phyloP scores from a whole-genome alignment of 2,888 invertebrate genomes.

The Neoitamus cyanurus region DNA sequence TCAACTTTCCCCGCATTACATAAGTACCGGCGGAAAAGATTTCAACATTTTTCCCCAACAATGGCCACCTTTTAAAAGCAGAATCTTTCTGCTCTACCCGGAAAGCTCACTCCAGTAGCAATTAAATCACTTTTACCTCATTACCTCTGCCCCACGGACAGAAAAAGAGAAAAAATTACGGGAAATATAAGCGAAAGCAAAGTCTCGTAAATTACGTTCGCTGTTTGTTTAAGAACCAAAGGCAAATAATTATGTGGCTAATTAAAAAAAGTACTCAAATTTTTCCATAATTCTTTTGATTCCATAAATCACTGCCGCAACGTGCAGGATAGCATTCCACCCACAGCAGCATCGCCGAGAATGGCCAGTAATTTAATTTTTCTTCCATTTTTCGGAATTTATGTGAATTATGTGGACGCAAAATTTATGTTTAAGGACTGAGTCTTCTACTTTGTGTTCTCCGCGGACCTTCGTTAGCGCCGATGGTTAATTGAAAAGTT shows the following conservation, averaged over 20 bases:
- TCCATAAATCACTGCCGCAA: slow-evolving; percentile 22
- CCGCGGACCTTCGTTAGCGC: slow-evolving; percentile 16
- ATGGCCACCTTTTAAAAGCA: neutral
- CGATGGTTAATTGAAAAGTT: slow-evolving; percentile 39
- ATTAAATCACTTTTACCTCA: neutral
- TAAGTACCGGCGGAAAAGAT: neutral
- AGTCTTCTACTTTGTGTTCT: neutral
- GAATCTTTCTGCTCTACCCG: neutral
- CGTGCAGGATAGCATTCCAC: neutral
- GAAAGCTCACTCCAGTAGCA: neutral
- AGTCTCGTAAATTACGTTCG: slow-evolving; percentile 16
- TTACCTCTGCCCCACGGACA: neutral
- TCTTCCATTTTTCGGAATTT: slow-evolving; percentile 38
- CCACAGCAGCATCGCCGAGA: neutral
- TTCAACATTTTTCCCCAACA: neutral
- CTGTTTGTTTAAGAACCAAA: slow-evolving; percentile 29
- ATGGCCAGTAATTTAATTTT: slow-evolving; percentile 34
- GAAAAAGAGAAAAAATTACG: neutral
- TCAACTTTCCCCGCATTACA: neutral
- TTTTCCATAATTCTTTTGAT: slow-evolving; percentile 35
- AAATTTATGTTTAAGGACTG: slow-evolving; percentile 15
- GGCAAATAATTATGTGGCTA: slow-evolving; percentile 36
- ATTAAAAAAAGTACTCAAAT: slow-evolving; percentile 42
- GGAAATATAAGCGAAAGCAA: neutral
- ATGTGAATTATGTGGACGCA: slow-evolving; percentile 33